Evolutionary conservation across 2,113 vertebrate genomes (phyloP), one percentile per base, ranked within the genome.

Genomic region (Dolichallabes microphthalmus): DNA sequence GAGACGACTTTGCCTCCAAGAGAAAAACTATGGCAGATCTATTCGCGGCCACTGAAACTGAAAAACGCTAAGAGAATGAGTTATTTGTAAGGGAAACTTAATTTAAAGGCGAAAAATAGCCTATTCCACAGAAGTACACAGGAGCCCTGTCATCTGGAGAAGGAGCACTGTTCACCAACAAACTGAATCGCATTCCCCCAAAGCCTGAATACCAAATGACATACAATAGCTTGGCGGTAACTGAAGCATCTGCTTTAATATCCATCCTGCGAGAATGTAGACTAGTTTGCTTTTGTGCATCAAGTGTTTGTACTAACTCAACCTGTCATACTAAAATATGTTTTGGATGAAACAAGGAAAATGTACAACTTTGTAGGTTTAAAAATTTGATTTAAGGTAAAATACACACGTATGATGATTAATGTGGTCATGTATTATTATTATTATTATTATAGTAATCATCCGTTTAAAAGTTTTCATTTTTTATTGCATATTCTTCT

Each of bases 281-380:
- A 57, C 17, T 61, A 22, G 53, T 73, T 73, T 83, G 13, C 50
- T 52, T 69, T 7, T 79, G 32, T 45, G 20, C 22, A 0, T 13
- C 57, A 61, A 39, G 35, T 12, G 1, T 27, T 64, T 27, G n/a
- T 22, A 81, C 22, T 64, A 13, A 64, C 55, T 83, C 22, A 12
- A 58, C 53, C 39, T 60, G 53, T 79, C 77, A 80, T 19, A 80
- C 35, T 63, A 35, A 50, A 80, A 64, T 63, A 80, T 61, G 13
- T 81, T 63, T 39, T 20, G 78, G 20, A 63, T 39, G 58, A 80
- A 63, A 50, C 39, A 50, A 32, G 68, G 25, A 57, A 10, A 76
- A 25, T 79, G 17, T 39, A 39, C 32, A 35, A 25, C 9, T 79
- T 7, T 22, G 19, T 27, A 8, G 22, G 39, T 30, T 75, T 66